Evolutionary conservation across 1,140 invertebrate species (phyloP), one percentile per base, ranked within the genome.

Genomic region (Tetramorium simillimum): DNA sequence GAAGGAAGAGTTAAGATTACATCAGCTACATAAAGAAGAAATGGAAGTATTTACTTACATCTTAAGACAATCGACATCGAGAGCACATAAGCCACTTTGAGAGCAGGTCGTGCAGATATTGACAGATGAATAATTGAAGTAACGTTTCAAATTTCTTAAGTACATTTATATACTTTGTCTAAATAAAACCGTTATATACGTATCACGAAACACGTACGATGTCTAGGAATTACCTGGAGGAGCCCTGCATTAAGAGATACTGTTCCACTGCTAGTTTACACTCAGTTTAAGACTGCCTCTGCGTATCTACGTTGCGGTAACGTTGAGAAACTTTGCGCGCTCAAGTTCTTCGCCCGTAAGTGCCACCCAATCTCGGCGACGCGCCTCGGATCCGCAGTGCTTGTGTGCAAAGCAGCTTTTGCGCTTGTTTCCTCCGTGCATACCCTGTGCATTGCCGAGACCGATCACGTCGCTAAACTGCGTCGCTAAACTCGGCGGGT

Each of bases 401-500:
- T 63, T 49, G 40, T 78, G 24, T 62, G 43, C 60, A 28, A 63
- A 40, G 77, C 77, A 69, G 46, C 62, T 80, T 70, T 58, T 14
- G 37, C 40, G 53, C 40, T 43, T 60, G 53, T 58, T 46, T 46
- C n/a, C 51, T 37, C 40, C 16, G 24, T 46, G n/a, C n/a, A 18
- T 58, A 28, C 2, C 28, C 43, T 40, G 43, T 24, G 77, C 46
- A 73, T 12, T 46, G 28, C n/a, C 18, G 14, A 18, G n/a, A 65
- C 49, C 43, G 33, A 70, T 49, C 69, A 12, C 12, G 53, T 60
- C 62, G 33, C 40, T 46, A 60, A 72, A 82, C 16, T 58, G 65
- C 69, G 72, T 81, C 51, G 70, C 87, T 76, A 65, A 91, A 87
- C 75, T 24, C n/a, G n/a, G 58, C 28, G n/a, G 53, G 16, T 40